Base-by-base conservation (phyloP, 2,888 invertebrate genomes). In the Timema podura region DNA sequence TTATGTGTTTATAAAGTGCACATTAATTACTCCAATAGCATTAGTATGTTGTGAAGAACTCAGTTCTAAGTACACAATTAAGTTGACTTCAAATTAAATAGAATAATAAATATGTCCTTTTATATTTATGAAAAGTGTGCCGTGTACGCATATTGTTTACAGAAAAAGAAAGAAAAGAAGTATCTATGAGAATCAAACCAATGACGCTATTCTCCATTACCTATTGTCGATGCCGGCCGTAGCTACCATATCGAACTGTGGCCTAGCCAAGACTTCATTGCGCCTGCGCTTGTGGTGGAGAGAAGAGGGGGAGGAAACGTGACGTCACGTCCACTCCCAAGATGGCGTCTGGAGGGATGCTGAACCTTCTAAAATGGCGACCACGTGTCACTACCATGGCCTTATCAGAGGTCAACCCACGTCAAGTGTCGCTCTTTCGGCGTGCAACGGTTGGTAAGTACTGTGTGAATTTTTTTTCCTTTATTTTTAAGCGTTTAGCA, bases 391-490 rank as follows among this genome's bases (percentile, higher is more conserved):
- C 83, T 93, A 90, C 81, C 89, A 89, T 71, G 95, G 95, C 75
- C 82, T 86, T 76, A 85, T 95, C 72, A 83, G 87, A 69, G 91
- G 90, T 64, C 89, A 91, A 75, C 82, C 86, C 7, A 82, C 83
- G 70, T 92, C 93, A 51, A 86, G 83, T 74, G 90, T 92, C 67
- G 92, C 93, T 16, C 79, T 95, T 70, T 93, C 93, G 13, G 87
- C 93, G 16, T 95, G 94, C 80, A 86, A 91, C 79, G 94, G 94
- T 78, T 94, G 86, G 94, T 94, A 81, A 90, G 91, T 83, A 69
- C 70, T 44, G 64, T 51, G 30, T 57, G 16, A 51, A 1, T n/a
- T 2, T n/a, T 2, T 30, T 30, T 30, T 30, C 30, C 30, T 30
- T 30, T 30, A 30, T 30, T 30, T 30, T 30, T 30, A 30, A 30